Percentiles rank a stretch among this genome's conserved stretches.
Evolutionary conservation across 2,888 invertebrate genomes (phyloP).

Genomic region (Galerucella pusilla): DNA sequence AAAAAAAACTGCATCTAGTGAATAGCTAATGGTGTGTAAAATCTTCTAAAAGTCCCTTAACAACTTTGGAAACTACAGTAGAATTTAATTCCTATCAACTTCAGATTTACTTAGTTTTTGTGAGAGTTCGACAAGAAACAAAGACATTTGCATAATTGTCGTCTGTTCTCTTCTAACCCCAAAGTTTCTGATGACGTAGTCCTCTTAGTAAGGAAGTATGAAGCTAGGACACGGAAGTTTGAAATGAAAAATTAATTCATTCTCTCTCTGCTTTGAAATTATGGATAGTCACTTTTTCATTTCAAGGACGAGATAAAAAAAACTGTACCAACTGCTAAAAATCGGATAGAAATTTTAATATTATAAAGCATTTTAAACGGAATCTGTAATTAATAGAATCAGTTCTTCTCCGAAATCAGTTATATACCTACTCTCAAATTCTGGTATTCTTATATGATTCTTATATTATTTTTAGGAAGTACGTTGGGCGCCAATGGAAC

Average conservation of each 20-base stretch:
- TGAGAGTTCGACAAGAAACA: slow-evolving; percentile 43
- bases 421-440: no score
- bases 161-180: slow-evolving; percentile 34
- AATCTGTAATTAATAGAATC: no score
- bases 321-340: not conserved
- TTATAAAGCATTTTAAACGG: no score
- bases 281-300: not conserved
- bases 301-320: not conserved
- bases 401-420: no score
- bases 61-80: slow-evolving; percentile 36
- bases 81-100: slow-evolving; percentile 42
- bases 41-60: slow-evolving; percentile 22
- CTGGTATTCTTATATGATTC: no score
- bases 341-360: not conserved
- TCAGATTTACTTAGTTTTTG: slow-evolving; percentile 42
- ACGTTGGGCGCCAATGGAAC: no score
- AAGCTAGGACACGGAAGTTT: not conserved
- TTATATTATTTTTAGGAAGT: no score
- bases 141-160: slow-evolving; percentile 45
- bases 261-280: not conserved
- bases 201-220: not conserved
- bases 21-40: slow-evolving; percentile 29
- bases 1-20: slow-evolving; percentile 3
- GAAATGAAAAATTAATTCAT: slow-evolving; percentile 9
- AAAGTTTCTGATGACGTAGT: slow-evolving; percentile 17